Base-by-base conservation (phyloP, 2,797 vertebrate genomes). In the Clarias laeviceps region DNA sequence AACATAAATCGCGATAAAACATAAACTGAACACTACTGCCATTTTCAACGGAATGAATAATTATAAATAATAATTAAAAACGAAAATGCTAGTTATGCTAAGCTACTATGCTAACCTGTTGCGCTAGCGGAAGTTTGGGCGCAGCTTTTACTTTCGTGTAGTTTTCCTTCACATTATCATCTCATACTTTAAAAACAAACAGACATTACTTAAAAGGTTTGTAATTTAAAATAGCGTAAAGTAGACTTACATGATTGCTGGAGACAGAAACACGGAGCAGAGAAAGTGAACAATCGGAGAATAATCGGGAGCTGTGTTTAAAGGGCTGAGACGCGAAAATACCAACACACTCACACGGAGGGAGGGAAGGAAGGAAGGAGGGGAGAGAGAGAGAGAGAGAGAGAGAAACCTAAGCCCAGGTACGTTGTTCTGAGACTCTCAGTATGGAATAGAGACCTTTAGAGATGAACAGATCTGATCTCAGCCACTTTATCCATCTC, bases 41-140 rank as follows among this genome's bases (percentile, higher is more conserved):
- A 7, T 22, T 50, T 29, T 20, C 1, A 9, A 11, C 0, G 15
- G 4, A 65, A 20, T 65, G 12, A 50, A 50, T 12, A 4, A 20
- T 65, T 22, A 50, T 50, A 57, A 77, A 8, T 56, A 9, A 15
- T 27, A 45, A 37, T 18, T 4, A 3, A 18, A 80, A 50, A 50
- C 2, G 18, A 12, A 50, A 77, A 22, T 11, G 22, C 32, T 78
- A 59, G 45, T 27, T 68, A 50, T 12, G 45, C 45, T 50, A 50
- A 27, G 74, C 32, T 27, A 0, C 11, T 4, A 78, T 66, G 84
- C 76, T 85, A 85, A 85, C 66, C 24, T 69, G 83, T 79, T 79
- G 65, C 83, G 78, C 5, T 80, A 22, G 78, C 61, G 69, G n/a
- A 77, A 82, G 79, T 85, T 82, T 61, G 70, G 84, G 84, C 84